phyloP scores from a whole-genome alignment of 2,888 invertebrate genomes.

The Pogonocherus hispidulus region DNA sequence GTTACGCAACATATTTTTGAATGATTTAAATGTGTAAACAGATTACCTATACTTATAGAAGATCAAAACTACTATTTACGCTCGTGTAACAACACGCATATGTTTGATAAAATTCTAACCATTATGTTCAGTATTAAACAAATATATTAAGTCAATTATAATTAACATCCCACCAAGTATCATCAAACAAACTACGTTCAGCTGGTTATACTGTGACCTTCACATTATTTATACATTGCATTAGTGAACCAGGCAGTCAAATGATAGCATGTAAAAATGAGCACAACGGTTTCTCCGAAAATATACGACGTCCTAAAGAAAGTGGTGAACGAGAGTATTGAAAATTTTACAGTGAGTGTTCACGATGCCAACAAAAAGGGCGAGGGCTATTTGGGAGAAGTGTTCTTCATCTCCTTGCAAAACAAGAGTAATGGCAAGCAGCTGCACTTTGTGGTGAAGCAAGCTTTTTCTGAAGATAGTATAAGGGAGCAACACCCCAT shows the following conservation, averaged over 20 bases:
- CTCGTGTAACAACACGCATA: too few relatives aligned
- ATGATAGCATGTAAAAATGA: background rate
- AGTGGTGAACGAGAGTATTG: background rate
- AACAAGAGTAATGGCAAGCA: background rate
- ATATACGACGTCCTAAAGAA: background rate
- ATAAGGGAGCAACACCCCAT: slow-evolving; percentile 25
- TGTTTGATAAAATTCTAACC: too few relatives aligned
- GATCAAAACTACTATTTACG: too few relatives aligned
- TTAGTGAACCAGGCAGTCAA: background rate
- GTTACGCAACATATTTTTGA: too few relatives aligned
- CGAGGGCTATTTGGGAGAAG: slow-evolving; percentile 3
- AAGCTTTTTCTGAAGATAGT: background rate
- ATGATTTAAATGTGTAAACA: too few relatives aligned
- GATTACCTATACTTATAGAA: too few relatives aligned
- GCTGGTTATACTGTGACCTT: background rate
- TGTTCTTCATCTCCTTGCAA: slow-evolving; percentile 6
- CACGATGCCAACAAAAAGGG: slow-evolving; percentile 15
- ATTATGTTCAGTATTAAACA: too few relatives aligned
- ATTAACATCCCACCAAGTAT: background rate
- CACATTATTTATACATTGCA: background rate
- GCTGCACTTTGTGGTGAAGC: background rate
- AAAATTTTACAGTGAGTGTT: background rate
- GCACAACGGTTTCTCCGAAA: background rate
- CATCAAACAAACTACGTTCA: background rate
- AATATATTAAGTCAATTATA: too few relatives aligned